phyloP scores from a whole-genome alignment of 1,140 invertebrate species.

The Brachionus plicatilis region DNA sequence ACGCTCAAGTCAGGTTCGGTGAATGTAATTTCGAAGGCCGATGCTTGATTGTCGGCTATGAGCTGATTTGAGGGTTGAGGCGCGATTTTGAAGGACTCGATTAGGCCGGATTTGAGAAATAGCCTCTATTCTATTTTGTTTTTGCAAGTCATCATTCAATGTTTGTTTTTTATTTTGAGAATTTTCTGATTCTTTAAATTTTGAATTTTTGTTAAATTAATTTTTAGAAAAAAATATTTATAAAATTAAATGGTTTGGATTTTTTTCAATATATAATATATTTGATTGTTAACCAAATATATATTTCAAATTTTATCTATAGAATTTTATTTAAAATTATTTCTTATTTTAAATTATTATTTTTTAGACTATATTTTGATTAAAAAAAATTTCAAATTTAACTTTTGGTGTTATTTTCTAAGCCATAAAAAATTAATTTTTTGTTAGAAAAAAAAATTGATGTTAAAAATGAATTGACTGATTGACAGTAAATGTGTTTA shows the following conservation, averaged over 20 bases:
- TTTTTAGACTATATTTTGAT: neutral
- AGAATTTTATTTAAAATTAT: neutral
- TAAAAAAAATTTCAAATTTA: neutral
- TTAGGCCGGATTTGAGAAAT: neutral
- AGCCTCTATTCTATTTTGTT: slow-evolving; percentile 14
- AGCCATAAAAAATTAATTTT: neutral
- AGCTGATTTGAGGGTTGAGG: neutral
- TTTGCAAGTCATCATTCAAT: neutral
- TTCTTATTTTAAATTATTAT: neutral
- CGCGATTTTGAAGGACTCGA: neutral
- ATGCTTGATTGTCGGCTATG: neutral
- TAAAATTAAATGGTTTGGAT: neutral
- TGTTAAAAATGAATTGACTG: neutral
- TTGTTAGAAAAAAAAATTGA: neutral
- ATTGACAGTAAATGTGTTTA: neutral
- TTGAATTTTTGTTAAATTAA: neutral
- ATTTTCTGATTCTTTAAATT: neutral
- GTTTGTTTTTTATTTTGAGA: neutral
- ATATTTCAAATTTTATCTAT: neutral
- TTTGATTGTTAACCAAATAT: neutral
- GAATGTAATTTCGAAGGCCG: neutral
- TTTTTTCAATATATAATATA: neutral
- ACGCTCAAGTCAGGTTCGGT: neutral
- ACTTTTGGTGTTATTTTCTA: neutral
- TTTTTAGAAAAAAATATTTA: neutral